These are phyloP conservation scores for Macrobrachium rosenbergii DNA, from an alignment of 1,140 invertebrate genomes.

Conservation along the genomic window DNA sequence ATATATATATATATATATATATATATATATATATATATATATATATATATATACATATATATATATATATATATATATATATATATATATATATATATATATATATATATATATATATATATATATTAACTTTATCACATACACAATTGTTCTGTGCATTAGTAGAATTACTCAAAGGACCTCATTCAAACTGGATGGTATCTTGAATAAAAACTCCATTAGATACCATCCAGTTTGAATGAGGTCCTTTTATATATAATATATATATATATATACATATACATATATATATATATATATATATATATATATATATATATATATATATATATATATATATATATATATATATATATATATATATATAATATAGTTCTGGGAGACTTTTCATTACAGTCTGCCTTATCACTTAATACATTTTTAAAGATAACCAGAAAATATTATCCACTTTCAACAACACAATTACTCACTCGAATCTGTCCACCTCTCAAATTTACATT, in stretches of 20 bases:
- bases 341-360: background rate
- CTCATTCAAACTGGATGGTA: background rate
- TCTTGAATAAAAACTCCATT: too few species aligned
- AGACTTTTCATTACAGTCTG: too few species aligned
- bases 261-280: background rate
- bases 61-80: constrained; percentile 26
- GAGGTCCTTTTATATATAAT: constrained; percentile 3
- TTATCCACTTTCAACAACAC: too few species aligned
- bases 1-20: background rate
- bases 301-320: background rate
- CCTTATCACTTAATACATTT: too few species aligned
- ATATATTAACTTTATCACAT: background rate
- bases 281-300: too few species aligned
- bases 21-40: constrained; percentile 1
- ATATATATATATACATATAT: constrained; percentile 14
- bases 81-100: background rate
- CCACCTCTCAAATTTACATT: too few species aligned
- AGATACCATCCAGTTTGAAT: too few species aligned
- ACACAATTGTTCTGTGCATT: too few species aligned
- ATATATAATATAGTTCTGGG: background rate
- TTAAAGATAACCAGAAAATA: too few species aligned
- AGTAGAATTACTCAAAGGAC: background rate
- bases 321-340: constrained; percentile 27
- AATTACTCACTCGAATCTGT: too few species aligned
- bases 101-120: constrained; percentile 25